Base-by-base conservation (phyloP, 1,140 invertebrate genomes). In the Gryllus bimaculatus region DNA sequence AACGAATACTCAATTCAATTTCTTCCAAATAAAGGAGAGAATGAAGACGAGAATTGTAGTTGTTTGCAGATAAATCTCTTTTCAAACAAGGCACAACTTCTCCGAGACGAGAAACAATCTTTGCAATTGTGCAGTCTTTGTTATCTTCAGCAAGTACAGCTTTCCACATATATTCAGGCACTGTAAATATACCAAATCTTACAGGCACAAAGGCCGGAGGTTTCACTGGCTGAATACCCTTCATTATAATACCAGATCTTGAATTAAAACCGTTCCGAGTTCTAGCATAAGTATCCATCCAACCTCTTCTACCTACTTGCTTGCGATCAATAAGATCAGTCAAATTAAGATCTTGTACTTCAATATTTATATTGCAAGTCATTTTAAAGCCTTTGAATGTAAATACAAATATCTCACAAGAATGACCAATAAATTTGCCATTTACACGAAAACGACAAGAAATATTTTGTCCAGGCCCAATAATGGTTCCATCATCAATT, bases 11-110 rank as follows among this genome's bases (percentile, higher is more conserved):
- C 88, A 12, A 47, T 73, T 76, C 85, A 26, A 88, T 85, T 88
- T 96, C 95, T 85, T 97, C 95, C 73, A 96, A 85, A 84, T 93
- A 91, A 6, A 97, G 82, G 39, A 96, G 86, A 21, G 87, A 84
- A 78, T 92, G 89, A 85, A 96, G 95, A 82, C 88, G 88, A 47
- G 90, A 85, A 80, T 82, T 86, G 82, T 93, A 93, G 82, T 89
- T 92, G 8, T 83, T 78, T 8, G 88, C 85, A 54, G 81, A 85
- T 7, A 93, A 85, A 15, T 83, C 82, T 66, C 88, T 82, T 10
- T 81, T 77, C 12, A 93, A 80, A 81, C 82, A 89, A 8, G 90
- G 88, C 82, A 90, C 84, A 73, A 83, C 81, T 39, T 83, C 76
- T 78, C 81, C 82, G 81, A 89, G 66, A 84, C 84, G 21, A 47